Conservation (phyloP, 1,140 invertebrate species). For the Leptinotarsa texana region DNA sequence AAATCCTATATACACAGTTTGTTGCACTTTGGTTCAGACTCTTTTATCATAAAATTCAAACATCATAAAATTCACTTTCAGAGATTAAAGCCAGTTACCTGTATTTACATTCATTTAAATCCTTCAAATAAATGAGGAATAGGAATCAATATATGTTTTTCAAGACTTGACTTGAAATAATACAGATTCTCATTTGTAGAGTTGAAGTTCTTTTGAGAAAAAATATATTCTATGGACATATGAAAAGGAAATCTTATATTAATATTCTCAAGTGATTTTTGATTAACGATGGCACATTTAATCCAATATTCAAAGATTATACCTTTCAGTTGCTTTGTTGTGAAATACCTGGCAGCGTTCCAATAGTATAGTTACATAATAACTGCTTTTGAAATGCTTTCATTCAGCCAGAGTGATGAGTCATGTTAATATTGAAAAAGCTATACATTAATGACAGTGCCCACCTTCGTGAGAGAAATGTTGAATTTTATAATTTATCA, state of each 20-base stretch:
- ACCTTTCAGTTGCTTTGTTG: neutral
- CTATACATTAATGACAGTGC: too few species aligned
- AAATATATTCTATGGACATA: too few species aligned
- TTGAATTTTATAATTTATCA: too few species aligned
- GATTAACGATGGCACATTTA: neutral
- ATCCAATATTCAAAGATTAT: neutral
- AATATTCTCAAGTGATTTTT: neutral
- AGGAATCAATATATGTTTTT: neutral
- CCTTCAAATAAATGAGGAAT: neutral
- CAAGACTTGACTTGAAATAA: neutral
- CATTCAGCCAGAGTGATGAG: neutral
- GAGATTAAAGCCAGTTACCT: too few species aligned
- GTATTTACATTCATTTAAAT: too few species aligned
- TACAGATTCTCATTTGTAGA: neutral
- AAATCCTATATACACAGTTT: neutral
- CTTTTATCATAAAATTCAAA: neutral
- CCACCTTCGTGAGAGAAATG: too few species aligned
- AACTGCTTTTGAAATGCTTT: neutral
- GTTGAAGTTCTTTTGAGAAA: neutral
- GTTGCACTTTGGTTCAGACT: neutral
- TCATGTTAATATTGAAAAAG: neutral
- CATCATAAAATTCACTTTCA: neutral
- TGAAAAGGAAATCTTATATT: too few species aligned
- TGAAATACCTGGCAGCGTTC: neutral
- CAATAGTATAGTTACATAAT: neutral